Conservation (phyloP, 1,140 invertebrate species). For the Notospermus geniculatus region DNA sequence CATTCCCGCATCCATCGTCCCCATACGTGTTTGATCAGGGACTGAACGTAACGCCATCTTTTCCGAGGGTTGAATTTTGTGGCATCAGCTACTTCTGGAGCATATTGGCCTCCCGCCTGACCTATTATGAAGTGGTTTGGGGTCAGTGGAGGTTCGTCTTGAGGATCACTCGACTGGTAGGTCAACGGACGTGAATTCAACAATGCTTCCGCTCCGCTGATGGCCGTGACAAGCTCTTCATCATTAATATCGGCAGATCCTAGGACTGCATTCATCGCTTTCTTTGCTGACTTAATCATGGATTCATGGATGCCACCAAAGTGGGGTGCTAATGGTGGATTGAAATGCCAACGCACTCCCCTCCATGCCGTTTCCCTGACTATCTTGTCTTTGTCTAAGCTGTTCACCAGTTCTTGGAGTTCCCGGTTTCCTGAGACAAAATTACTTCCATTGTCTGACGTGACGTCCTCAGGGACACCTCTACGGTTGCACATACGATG, state of each 20-base stretch:
- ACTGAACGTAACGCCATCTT: slow-evolving; percentile 13
- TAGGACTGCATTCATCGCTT: slow-evolving; percentile 8
- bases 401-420: not conserved
- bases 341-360: not conserved
- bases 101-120: slow-evolving; percentile 5
- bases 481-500: slow-evolving; percentile 3
- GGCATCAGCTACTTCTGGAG: slow-evolving; percentile 4
- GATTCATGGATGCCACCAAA: slow-evolving; percentile 14
- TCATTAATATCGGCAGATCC: not conserved
- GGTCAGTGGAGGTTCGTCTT: slow-evolving; percentile 32
- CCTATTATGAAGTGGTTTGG: slow-evolving; percentile 34
- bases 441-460: slow-evolving; percentile 23
- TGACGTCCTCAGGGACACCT: slow-evolving; percentile 9
- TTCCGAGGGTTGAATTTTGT: not conserved
- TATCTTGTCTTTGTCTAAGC: not conserved
- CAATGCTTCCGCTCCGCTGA: slow-evolving; percentile 26
- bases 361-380: not conserved
- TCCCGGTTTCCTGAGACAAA: slow-evolving; percentile 15
- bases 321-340: slow-evolving; percentile 18
- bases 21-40: slow-evolving; percentile 15
- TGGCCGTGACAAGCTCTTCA: slow-evolving; percentile 18
- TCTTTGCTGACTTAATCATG: slow-evolving; percentile 13
- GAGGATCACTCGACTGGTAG: slow-evolving; percentile 35
- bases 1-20: slow-evolving; percentile 15
- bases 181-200: slow-evolving; percentile 33